phyloP scores from a whole-genome alignment of 2,113 vertebrate genomes.

The Dolichallabes microphthalmus region DNA sequence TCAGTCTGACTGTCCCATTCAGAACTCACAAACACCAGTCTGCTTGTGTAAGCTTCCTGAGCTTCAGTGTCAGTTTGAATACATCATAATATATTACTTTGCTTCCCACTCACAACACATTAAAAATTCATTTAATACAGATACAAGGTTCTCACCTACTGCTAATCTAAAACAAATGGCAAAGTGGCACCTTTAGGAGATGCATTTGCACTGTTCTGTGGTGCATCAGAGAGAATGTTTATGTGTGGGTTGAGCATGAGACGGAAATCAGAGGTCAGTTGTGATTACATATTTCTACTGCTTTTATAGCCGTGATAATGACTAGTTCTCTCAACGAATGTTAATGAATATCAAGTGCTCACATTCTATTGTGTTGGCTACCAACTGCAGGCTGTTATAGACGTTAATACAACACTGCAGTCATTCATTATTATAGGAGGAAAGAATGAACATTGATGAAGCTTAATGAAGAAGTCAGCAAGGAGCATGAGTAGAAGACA shows the following conservation, averaged over 20 bases:
- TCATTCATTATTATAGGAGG: not conserved
- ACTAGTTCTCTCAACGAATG: conserved; percentile 21
- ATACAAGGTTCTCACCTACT: not conserved
- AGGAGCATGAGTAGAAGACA: not conserved
- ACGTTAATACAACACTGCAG: conserved; percentile 4
- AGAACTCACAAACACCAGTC: conserved; percentile 9
- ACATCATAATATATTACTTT: conserved; percentile 2
- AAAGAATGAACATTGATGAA: conserved; percentile 1
- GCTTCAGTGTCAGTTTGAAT: conserved; percentile 16
- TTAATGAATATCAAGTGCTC: conserved; percentile 46
- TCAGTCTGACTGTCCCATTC: conserved; percentile 25
- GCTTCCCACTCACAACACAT: conserved; percentile 9
- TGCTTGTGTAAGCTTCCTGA: conserved; percentile 22
- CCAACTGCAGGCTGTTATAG: conserved; percentile 21
- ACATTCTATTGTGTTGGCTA: conserved; percentile 22
- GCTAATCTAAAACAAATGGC: not conserved
- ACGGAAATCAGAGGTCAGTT: conserved; percentile 42
- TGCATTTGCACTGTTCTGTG: conserved; percentile 6
- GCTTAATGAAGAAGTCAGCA: not conserved
- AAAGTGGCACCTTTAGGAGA: not conserved
- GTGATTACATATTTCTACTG: conserved; percentile 41
- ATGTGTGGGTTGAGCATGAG: conserved; percentile 32
- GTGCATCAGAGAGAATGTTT: not conserved
- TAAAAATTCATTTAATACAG: conserved; percentile 5
- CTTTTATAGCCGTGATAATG: conserved; percentile 37